These are phyloP conservation scores for Formica aserva DNA, from an alignment of 2,888 invertebrate species.

Conservation along the genomic window DNA sequence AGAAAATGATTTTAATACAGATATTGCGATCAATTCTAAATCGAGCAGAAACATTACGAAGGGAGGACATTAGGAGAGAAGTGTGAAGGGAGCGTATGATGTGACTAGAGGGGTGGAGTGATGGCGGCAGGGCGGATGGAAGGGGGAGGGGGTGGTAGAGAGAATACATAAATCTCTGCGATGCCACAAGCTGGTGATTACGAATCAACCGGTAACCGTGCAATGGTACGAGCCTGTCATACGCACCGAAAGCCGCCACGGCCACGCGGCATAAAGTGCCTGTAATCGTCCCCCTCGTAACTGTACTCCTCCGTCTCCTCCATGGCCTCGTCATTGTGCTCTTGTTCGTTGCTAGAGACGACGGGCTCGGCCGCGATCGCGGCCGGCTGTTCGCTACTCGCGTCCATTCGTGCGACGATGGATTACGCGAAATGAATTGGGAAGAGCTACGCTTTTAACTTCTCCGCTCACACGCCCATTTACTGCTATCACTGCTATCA, in stretches of 20 bases:
- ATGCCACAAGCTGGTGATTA: not conserved
- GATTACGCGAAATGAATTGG: slow-evolving; percentile 1
- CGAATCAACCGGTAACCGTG: slow-evolving; percentile 32
- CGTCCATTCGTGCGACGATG: slow-evolving; percentile 68
- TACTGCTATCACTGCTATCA: slow-evolving; percentile 62
- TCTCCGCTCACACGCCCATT: slow-evolving; percentile 63
- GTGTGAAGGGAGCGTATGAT: not conserved
- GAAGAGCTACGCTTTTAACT: slow-evolving; percentile 42
- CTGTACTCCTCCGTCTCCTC: slow-evolving; percentile 83
- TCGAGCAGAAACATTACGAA: not conserved
- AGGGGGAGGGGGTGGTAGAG: not conserved
- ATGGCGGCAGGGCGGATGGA: not conserved
- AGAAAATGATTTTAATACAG: not conserved
- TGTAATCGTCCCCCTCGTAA: slow-evolving; percentile 86
- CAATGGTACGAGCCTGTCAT: slow-evolving; percentile 35
- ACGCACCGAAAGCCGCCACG: slow-evolving; percentile 87
- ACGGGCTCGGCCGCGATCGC: slow-evolving; percentile 60
- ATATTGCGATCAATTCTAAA: not conserved
- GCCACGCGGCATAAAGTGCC: slow-evolving; percentile 86
- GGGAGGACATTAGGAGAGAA: not conserved
- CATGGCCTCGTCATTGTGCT: slow-evolving; percentile 81
- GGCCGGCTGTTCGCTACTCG: slow-evolving; percentile 69
- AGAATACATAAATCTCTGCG: not conserved
- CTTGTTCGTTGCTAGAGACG: slow-evolving; percentile 75
- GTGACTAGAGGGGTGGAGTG: not conserved